Evolutionary conservation across 1,140 invertebrate species (phyloP).

Genomic region (Diorhabda elongata): DNA sequence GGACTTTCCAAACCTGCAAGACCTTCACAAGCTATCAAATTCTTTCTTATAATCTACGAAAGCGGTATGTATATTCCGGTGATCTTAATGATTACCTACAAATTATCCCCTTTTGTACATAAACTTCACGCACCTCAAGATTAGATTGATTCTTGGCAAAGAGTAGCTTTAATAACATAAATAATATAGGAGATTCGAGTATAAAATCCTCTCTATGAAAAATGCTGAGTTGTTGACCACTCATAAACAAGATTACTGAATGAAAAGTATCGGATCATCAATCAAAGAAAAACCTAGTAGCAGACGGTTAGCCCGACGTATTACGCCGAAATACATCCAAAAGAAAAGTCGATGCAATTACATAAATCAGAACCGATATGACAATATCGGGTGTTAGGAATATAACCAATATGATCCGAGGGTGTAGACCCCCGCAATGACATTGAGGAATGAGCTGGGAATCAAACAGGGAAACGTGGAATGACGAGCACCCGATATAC

Average conservation of each 20-base stretch:
- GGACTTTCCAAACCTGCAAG: no score
- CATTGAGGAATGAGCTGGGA: slow-evolving; percentile 36
- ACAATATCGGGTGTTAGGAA: slow-evolving; percentile 42
- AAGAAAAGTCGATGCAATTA: slow-evolving; percentile 40
- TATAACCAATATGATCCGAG: slow-evolving; percentile 40
- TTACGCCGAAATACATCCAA: slow-evolving; percentile 14
- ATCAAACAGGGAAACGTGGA: slow-evolving; percentile 20
- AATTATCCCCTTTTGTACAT: no score
- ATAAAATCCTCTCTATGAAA: slow-evolving; percentile 7
- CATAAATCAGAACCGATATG: slow-evolving; percentile 42
- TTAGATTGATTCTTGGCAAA: no score
- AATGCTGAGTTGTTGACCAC: slow-evolving; percentile 21
- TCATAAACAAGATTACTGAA: slow-evolving; percentile 21
- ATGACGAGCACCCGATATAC: slow-evolving; percentile 26
- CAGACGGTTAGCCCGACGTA: slow-evolving; percentile 3
- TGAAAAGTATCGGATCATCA: slow-evolving; percentile 22
- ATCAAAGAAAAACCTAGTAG: slow-evolving; percentile 25
- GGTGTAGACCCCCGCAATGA: slow-evolving; percentile 29
- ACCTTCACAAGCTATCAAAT: no score
- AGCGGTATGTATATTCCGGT: no score
- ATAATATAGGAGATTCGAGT: neutral
- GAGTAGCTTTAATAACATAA: no score
- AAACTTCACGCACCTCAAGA: no score
- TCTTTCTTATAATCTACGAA: no score
- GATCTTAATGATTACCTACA: no score